Percentiles rank a stretch among this genome's conserved stretches.
phyloP scores from a whole-genome alignment of 1,140 invertebrate genomes.

The Macrosteles quadrilineatus region DNA sequence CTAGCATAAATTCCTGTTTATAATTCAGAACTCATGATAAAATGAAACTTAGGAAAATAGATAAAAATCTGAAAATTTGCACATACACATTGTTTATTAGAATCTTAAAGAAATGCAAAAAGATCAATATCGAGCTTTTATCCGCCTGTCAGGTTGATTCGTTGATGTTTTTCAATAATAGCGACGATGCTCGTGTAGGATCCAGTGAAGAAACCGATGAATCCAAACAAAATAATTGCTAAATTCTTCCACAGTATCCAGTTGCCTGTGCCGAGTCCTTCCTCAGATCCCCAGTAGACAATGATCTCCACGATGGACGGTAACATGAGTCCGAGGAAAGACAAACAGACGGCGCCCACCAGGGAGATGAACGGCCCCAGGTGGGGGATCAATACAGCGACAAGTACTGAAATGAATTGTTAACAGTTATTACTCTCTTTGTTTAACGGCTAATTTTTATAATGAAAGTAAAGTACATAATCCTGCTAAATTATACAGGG shows the following conservation, averaged over 20 bases:
- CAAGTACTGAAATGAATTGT: slow-evolving; percentile 60
- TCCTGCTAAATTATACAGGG: too few relatives aligned
- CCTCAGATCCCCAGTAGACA: slow-evolving; percentile 49
- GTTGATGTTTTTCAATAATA: slow-evolving; percentile 58
- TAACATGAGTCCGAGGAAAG: slow-evolving; percentile 82
- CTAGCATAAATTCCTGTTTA: too few relatives aligned
- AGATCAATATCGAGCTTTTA: too few relatives aligned
- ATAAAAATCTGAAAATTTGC: too few relatives aligned
- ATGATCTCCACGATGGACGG: slow-evolving; percentile 87
- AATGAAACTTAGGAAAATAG: too few relatives aligned
- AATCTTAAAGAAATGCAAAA: too few relatives aligned
- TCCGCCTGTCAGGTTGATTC: too few relatives aligned
- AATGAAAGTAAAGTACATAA: too few relatives aligned
- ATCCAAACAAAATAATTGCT: slow-evolving; percentile 61
- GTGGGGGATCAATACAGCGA: slow-evolving; percentile 81
- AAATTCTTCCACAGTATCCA: slow-evolving; percentile 44
- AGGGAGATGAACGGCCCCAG: slow-evolving; percentile 88
- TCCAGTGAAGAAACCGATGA: slow-evolving; percentile 81
- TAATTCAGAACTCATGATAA: too few relatives aligned
- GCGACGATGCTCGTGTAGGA: slow-evolving; percentile 78
- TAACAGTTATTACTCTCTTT: too few relatives aligned
- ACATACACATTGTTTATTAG: too few relatives aligned
- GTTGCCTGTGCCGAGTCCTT: slow-evolving; percentile 39
- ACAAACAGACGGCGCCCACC: slow-evolving; percentile 86
- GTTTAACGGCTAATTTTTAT: too few relatives aligned